These are phyloP conservation scores for Mylabris phalerata DNA, from an alignment of 1,140 invertebrate genomes.

Conservation along the genomic window DNA sequence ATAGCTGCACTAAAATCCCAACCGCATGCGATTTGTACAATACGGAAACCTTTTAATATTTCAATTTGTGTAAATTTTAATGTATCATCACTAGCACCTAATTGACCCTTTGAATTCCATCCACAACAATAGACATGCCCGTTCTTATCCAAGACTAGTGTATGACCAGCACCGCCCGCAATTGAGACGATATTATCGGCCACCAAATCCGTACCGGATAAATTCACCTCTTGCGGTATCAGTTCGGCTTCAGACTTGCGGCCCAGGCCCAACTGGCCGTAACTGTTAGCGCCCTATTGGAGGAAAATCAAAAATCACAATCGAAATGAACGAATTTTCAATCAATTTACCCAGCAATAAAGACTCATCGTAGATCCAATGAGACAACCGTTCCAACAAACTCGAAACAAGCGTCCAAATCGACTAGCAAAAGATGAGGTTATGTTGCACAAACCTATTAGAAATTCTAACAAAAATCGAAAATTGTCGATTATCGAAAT, in stretches of 20 bases:
- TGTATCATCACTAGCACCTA: slow-evolving; percentile 54
- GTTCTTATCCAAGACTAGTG: slow-evolving; percentile 56
- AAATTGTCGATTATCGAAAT: too few species aligned
- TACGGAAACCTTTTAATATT: slow-evolving; percentile 48
- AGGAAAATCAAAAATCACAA: slow-evolving; percentile 17
- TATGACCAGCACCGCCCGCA: slow-evolving; percentile 69
- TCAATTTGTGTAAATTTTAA: slow-evolving; percentile 49
- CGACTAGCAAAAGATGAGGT: slow-evolving; percentile 20
- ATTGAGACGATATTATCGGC: slow-evolving; percentile 52
- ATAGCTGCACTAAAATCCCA: slow-evolving; percentile 67
- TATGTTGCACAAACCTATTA: background rate
- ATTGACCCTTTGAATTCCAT: slow-evolving; percentile 77
- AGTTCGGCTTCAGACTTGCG: slow-evolving; percentile 58
- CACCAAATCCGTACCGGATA: slow-evolving; percentile 40
- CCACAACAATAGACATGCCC: slow-evolving; percentile 76
- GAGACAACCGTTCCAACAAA: background rate
- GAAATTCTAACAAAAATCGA: background rate
- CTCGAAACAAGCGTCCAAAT: slow-evolving; percentile 22
- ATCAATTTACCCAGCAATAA: slow-evolving; percentile 29
- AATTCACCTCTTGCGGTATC: slow-evolving; percentile 49
- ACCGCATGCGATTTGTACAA: slow-evolving; percentile 58
- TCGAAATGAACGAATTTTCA: background rate
- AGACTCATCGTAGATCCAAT: slow-evolving; percentile 22
- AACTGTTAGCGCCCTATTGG: slow-evolving; percentile 72
- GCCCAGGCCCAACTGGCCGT: slow-evolving; percentile 70